phyloP scores from a whole-genome alignment of 2,888 invertebrate genomes.

The Conistra vaccinii region DNA sequence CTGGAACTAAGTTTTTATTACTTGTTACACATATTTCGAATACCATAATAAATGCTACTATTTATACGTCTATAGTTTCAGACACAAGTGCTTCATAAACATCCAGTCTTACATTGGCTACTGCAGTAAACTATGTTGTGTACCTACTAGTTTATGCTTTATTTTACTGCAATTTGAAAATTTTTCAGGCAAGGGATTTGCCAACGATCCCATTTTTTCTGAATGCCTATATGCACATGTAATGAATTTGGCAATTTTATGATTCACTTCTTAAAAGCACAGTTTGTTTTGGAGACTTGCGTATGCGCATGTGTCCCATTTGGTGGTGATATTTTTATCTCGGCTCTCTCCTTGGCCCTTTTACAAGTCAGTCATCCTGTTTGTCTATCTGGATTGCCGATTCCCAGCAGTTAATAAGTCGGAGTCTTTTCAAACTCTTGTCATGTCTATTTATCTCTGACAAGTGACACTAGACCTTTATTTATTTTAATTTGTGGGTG shows the following conservation, averaged over 20 bases:
- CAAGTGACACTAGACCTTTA: slow-evolving; percentile 13
- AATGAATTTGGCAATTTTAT: neutral
- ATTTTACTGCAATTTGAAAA: neutral
- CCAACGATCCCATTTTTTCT: slow-evolving; percentile 1
- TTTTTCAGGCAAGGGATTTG: neutral
- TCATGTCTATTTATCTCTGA: slow-evolving; percentile 13
- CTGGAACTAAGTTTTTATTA: neutral
- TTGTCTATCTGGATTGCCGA: slow-evolving; percentile 31
- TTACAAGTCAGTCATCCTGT: slow-evolving; percentile 53
- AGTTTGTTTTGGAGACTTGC: slow-evolving; percentile 37
- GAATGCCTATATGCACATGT: neutral
- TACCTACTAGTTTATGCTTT: neutral
- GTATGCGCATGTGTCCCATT: slow-evolving; percentile 29
- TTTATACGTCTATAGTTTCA: neutral
- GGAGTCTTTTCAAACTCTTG: slow-evolving; percentile 13
- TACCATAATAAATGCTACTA: neutral
- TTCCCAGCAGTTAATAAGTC: slow-evolving; percentile 32
- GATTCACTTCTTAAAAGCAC: slow-evolving; percentile 36
- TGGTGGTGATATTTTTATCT: slow-evolving; percentile 55
- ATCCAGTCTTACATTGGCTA: neutral
- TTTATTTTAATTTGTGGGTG: slow-evolving; percentile 51
- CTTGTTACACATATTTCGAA: neutral
- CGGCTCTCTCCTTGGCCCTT: slow-evolving; percentile 58
- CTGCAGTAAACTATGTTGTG: neutral
- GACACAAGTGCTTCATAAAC: neutral